A percentile compares a stretch with the other conserved stretches of the same genome.
These are phyloP conservation scores for Tiliacea citrago DNA, from an alignment of 2,888 invertebrate species.

Conservation along the genomic window DNA sequence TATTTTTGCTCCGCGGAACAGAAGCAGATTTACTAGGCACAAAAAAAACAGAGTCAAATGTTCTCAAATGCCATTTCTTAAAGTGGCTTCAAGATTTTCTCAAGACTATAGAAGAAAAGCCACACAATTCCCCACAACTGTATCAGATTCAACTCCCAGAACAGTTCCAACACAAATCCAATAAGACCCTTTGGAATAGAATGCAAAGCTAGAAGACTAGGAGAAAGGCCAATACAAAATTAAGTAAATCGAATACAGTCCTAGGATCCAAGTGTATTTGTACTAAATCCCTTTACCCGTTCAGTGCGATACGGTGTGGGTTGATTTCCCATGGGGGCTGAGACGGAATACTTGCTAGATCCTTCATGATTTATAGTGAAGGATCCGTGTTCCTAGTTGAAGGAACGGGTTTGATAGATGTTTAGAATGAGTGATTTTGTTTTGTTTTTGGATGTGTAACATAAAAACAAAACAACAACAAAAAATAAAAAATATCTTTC, in stretches of 20 bases:
- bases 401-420: background rate
- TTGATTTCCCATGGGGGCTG: slow-evolving; percentile 66
- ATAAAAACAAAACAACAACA: too few relatives aligned
- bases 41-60: background rate
- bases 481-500: too few relatives aligned
- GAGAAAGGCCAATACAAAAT: slow-evolving; percentile 28
- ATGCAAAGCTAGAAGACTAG: slow-evolving; percentile 5
- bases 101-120: background rate
- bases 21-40: background rate
- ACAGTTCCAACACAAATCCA: slow-evolving; percentile 26
- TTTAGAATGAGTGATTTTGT: slow-evolving; percentile 13
- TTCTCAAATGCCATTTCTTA: background rate
- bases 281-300: slow-evolving; percentile 20
- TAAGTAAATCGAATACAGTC: slow-evolving; percentile 48
- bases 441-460: too few relatives aligned
- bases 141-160: slow-evolving; percentile 4
- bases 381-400: background rate
- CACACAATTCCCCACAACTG: background rate
- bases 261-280: slow-evolving; percentile 38
- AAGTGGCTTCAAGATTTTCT: background rate
- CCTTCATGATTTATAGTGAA: slow-evolving; percentile 49
- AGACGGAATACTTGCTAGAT: slow-evolving; percentile 29
- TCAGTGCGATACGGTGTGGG: slow-evolving; percentile 30
- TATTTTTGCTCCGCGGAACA: background rate
- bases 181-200: slow-evolving; percentile 24